Percentiles rank a stretch among this genome's conserved stretches.
These are phyloP conservation scores for Gymnorhina tibicen DNA, from an alignment of 2,113 vertebrate species.

Conservation along the genomic window DNA sequence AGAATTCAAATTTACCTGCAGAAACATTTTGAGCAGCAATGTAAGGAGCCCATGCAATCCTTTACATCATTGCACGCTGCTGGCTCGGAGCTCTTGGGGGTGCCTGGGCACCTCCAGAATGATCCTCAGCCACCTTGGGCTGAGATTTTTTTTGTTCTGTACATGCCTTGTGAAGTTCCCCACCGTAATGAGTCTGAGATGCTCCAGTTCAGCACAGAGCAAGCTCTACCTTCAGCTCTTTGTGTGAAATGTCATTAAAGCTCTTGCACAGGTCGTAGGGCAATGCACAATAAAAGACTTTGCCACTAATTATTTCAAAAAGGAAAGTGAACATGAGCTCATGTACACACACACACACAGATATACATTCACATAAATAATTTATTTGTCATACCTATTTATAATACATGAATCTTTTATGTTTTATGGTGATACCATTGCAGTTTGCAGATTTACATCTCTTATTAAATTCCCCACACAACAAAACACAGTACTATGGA, in stretches of 20 bases:
- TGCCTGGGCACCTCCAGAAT: background rate
- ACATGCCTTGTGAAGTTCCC: background rate
- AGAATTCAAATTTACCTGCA: background rate
- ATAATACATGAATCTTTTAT: constrained; percentile 77
- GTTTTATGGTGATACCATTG: constrained; percentile 53
- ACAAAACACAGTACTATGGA: background rate
- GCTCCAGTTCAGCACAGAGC: background rate
- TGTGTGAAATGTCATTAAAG: constrained; percentile 14
- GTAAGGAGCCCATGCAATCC: background rate
- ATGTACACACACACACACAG: background rate
- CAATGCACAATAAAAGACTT: background rate
- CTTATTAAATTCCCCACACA: constrained; percentile 65
- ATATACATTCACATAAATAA: constrained; percentile 60
- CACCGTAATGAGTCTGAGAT: background rate
- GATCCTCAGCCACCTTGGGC: background rate
- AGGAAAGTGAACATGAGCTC: constrained; percentile 5
- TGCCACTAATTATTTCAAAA: constrained; percentile 60
- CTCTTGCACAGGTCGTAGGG: constrained; percentile 42
- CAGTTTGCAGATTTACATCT: constrained; percentile 65
- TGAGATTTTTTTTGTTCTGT: background rate
- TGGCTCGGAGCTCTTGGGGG: background rate
- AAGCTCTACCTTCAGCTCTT: constrained; percentile 1
- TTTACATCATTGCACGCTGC: rapidly evolving
- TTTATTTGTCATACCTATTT: constrained; percentile 74
- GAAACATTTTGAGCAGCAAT: background rate